These are phyloP conservation scores for Pristionchus entomophagus DNA, from an alignment of 2,888 invertebrate genomes.

Conservation along the genomic window DNA sequence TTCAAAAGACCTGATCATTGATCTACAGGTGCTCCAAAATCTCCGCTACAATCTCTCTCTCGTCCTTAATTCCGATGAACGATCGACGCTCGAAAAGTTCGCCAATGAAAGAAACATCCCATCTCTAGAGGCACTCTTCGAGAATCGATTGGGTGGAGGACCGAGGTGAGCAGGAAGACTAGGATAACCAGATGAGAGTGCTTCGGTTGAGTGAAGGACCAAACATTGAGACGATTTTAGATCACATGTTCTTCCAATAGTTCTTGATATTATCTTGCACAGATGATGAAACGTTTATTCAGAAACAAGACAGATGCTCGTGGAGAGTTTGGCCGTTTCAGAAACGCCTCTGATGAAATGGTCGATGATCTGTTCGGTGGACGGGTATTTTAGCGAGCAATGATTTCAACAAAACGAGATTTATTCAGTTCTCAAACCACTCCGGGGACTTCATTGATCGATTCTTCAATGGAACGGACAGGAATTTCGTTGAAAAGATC, in stretches of 20 bases:
- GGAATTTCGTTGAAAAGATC: background rate
- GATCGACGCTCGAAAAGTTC: background rate
- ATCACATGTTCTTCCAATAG: background rate
- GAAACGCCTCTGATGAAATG: background rate
- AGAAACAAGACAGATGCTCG: background rate
- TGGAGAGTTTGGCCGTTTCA: background rate
- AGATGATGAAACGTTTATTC: background rate
- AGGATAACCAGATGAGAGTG: background rate
- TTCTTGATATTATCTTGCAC: background rate
- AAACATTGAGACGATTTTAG: background rate
- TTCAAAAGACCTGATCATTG: background rate
- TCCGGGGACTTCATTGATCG: background rate
- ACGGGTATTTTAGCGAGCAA: background rate
- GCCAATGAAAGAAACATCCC: background rate
- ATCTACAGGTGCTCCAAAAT: background rate
- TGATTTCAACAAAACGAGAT: too few species aligned
- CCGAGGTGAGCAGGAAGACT: background rate
- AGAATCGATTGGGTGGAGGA: background rate
- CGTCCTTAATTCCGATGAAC: background rate
- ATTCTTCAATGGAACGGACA: background rate
- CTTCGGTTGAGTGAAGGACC: background rate
- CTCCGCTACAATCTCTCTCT: constrained; percentile 1
- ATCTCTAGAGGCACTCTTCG: constrained; percentile 11
- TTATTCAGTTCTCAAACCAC: too few species aligned
- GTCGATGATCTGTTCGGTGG: background rate